Percentiles rank a stretch among this genome's conserved stretches.
phyloP scores from a whole-genome alignment of 2,888 invertebrate genomes.

The Chymomyza caudatula region DNA sequence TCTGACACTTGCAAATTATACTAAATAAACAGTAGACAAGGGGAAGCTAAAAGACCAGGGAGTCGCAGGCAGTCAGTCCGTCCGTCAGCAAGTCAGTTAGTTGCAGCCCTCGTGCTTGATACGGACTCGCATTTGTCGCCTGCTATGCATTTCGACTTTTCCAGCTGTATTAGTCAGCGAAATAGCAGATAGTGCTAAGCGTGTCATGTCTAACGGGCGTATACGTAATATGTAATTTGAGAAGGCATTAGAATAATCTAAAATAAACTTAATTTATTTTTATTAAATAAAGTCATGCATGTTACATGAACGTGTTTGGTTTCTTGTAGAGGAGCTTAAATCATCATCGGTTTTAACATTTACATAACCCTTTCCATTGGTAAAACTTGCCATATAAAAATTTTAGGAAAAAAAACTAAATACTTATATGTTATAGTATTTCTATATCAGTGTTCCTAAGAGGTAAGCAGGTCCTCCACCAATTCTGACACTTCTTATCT shows the following conservation, averaged over 20 bases:
- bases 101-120: neutral
- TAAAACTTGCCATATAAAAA: too few relatives aligned
- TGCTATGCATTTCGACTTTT: neutral
- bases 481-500: too few relatives aligned
- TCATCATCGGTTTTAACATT: too few relatives aligned
- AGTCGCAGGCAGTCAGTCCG: constrained; percentile 18
- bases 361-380: too few relatives aligned
- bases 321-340: too few relatives aligned
- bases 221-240: neutral
- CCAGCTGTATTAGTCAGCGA: neutral
- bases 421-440: too few relatives aligned
- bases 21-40: constrained; percentile 38
- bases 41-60: constrained; percentile 19
- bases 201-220: neutral
- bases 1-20: constrained; percentile 60
- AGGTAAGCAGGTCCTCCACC: too few relatives aligned
- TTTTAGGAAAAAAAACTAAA: too few relatives aligned
- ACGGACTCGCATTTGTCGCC: neutral
- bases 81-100: constrained; percentile 12
- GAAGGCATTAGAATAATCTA: neutral
- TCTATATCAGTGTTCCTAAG: too few relatives aligned
- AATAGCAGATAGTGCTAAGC: neutral
- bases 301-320: too few relatives aligned
- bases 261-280: too few relatives aligned
- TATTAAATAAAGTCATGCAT: too few relatives aligned